phyloP scores from a whole-genome alignment of 2,113 vertebrate species.

The Trichomycterus rosablanca region DNA sequence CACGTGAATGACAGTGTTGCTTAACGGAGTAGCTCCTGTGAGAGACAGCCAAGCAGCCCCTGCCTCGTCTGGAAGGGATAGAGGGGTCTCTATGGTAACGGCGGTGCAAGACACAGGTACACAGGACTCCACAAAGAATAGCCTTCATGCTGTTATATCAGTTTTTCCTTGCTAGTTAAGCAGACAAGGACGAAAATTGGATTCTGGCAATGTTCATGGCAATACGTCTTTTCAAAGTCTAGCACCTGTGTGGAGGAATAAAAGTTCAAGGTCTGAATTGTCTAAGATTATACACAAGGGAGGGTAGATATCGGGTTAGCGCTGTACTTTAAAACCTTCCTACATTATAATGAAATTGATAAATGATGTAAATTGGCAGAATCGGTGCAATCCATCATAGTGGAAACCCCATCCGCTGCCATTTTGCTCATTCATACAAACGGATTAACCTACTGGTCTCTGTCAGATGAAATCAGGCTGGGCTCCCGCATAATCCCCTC shows the following conservation, averaged over 20 bases:
- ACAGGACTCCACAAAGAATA: slow-evolving; percentile 55
- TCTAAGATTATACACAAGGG: too few species aligned
- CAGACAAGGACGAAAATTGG: neutral
- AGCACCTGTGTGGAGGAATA: neutral
- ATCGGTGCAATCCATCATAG: neutral
- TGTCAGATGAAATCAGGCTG: slow-evolving; percentile 37
- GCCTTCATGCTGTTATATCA: slow-evolving; percentile 43
- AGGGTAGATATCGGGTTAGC: neutral
- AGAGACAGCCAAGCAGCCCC: slow-evolving; percentile 61
- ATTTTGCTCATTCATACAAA: slow-evolving; percentile 33
- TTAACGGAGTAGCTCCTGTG: slow-evolving; percentile 55
- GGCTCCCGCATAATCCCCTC: slow-evolving; percentile 32
- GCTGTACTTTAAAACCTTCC: neutral
- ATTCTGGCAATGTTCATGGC: neutral
- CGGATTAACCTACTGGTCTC: slow-evolving; percentile 43
- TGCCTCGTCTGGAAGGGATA: slow-evolving; percentile 62
- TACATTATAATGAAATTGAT: neutral
- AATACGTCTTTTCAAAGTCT: neutral
- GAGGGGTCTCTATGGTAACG: slow-evolving; percentile 75
- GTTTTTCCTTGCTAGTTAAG: slow-evolving; percentile 29
- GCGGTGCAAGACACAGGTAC: slow-evolving; percentile 64
- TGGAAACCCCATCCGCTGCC: slow-evolving; percentile 6
- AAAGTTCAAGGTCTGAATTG: neutral
- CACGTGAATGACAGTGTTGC: slow-evolving; percentile 55
- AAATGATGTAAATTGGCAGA: neutral